Base-by-base conservation (phyloP, 2,888 invertebrate genomes). In the Synergus japonicus region DNA sequence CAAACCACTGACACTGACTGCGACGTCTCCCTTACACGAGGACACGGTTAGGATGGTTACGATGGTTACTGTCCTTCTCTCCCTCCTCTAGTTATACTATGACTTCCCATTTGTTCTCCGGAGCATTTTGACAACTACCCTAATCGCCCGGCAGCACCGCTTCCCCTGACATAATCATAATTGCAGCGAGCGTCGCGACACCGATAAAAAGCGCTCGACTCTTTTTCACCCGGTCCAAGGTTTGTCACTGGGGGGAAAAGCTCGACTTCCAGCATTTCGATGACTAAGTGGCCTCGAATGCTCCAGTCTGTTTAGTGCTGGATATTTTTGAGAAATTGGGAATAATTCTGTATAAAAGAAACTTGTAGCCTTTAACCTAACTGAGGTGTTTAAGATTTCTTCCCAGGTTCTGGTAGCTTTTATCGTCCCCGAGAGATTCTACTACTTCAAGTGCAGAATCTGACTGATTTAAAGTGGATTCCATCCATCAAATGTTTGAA, bases 81-180 rank as follows among this genome's bases (percentile, higher is more conserved):
- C 81, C 81, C 79, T 80, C 63, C 81, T 78, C 82, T 80, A 82
- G 77, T 54, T 49, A 69, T 81, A 80, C 81, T 80, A 76, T 84
- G 76, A 83, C 81, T 83, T 83, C 83, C 87, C 89, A 90, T 91
- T 90, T 89, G 90, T 90, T 89, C 88, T 85, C 77, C 63, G 79
- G 83, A 84, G 84, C 85, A 86, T 90, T 91, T 90, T 90, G 90
- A 90, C 90, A 87, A 88, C 86, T 83, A 84, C 85, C 87, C 88
- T 88, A 88, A 87, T 88, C 88, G 87, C 79, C 81, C 79, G 81
- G 78, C 76, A 79, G 76, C 81, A 78, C 81, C 79, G 80, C 83
- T 79, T 81, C 83, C 82, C 80, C 78, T 85, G 88, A 87, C 89
- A 87, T 89, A 89, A 90, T 90, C 90, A 88, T 90, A 90, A 91